These are phyloP conservation scores for Semicossyphus pulcher DNA, from an alignment of 2,113 vertebrate species.

Conservation along the genomic window DNA sequence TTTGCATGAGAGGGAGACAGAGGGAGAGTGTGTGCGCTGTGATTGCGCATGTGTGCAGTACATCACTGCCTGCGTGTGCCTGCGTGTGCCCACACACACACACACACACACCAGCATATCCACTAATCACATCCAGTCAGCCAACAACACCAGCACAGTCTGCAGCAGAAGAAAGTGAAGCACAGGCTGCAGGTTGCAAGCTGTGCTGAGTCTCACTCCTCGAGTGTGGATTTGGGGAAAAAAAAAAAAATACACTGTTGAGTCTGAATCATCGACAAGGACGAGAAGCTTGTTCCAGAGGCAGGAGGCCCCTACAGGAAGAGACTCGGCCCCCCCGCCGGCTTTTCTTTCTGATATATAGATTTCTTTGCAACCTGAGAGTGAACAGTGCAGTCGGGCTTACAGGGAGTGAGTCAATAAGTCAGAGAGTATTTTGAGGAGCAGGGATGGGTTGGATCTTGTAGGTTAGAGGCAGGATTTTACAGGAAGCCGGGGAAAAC, in stretches of 20 bases:
- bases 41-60: conserved; percentile 23
- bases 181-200: conserved; percentile 48
- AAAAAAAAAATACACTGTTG: too few relatives aligned
- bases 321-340: conserved; percentile 8
- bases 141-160: conserved; percentile 50
- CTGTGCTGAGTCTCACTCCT: conserved; percentile 61
- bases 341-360: conserved; percentile 48
- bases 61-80: conserved; percentile 27
- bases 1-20: conserved; percentile 37
- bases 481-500: conserved; percentile 19
- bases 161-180: conserved; percentile 50
- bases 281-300: conserved; percentile 46
- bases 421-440: conserved; percentile 27
- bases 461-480: conserved; percentile 8
- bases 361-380: conserved; percentile 56
- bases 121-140: conserved; percentile 60
- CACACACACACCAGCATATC: conserved; percentile 40
- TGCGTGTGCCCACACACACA: too few relatives aligned
- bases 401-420: conserved; percentile 54
- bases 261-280: conserved; percentile 62
- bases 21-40: conserved; percentile 14
- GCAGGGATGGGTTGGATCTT: conserved; percentile 20
- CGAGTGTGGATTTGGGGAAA: conserved; percentile 57
- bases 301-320: conserved; percentile 30
- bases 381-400: conserved; percentile 23